These are phyloP conservation scores for Drosophila kepulauana DNA, from an alignment of 1,140 invertebrate genomes.

Conservation along the genomic window DNA sequence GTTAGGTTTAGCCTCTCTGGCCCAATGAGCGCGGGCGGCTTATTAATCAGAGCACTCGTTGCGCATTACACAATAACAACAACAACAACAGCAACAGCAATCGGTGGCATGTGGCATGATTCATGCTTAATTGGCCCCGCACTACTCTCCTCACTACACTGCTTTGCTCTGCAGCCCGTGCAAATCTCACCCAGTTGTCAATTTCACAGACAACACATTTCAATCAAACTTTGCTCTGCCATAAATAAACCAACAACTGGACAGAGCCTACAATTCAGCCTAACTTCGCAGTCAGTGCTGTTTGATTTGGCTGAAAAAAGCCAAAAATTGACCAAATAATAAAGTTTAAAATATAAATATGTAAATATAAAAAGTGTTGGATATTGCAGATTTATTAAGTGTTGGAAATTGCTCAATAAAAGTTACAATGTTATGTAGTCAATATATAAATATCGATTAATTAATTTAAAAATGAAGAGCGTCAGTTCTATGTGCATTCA, in stretches of 20 bases:
- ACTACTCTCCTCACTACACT: not conserved
- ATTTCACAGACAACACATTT: constrained; percentile 80
- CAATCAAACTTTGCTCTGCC: constrained; percentile 79
- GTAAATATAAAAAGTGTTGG: too few species aligned
- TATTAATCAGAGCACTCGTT: constrained; percentile 65
- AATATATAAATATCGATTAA: too few species aligned
- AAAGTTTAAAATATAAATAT: not conserved
- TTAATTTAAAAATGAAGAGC: too few species aligned
- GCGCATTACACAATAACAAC: constrained; percentile 51
- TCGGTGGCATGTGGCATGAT: constrained; percentile 61
- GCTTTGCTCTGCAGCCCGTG: constrained; percentile 41
- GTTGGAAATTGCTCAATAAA: too few species aligned
- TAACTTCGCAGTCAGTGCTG: constrained; percentile 3
- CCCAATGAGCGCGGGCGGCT: constrained; percentile 63
- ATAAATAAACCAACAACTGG: constrained; percentile 77
- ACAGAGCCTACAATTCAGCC: constrained; percentile 56
- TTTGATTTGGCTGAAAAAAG: not conserved
- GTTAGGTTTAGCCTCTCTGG: constrained; percentile 20
- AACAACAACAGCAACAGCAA: constrained; percentile 4
- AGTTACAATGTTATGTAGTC: too few species aligned
- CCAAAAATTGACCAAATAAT: not conserved
- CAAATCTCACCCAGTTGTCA: constrained; percentile 83
- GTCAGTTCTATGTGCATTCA: too few species aligned
- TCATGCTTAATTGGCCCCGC: constrained; percentile 74
- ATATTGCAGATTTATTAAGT: too few species aligned